These are phyloP conservation scores for Bovichtus variegatus DNA, from an alignment of 2,797 vertebrate species.

Conservation along the genomic window DNA sequence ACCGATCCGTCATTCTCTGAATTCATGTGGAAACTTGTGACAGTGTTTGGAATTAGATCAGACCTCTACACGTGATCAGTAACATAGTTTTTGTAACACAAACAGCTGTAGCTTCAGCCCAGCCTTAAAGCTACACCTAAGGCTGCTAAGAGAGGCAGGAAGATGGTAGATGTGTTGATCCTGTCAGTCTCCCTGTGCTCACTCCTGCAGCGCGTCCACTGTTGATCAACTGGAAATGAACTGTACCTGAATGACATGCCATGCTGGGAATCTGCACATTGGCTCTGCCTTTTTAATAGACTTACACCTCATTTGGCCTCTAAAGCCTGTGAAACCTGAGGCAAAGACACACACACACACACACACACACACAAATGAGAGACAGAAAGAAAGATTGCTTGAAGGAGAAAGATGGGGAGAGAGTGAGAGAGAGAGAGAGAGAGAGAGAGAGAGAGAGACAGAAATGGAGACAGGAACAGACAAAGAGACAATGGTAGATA, in stretches of 20 bases:
- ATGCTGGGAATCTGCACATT: conserved; percentile 82
- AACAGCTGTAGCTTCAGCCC: conserved; percentile 30
- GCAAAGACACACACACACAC: conserved; percentile 63
- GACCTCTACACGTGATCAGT: conserved; percentile 36
- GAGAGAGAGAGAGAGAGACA: conserved; percentile 20
- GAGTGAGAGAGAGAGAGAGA: too few relatives aligned
- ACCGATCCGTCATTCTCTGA: conserved; percentile 62
- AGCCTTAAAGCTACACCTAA: conserved; percentile 36
- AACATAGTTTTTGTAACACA: conserved; percentile 17
- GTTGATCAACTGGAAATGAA: conserved; percentile 86
- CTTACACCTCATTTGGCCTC: conserved; percentile 92
- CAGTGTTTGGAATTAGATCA: conserved; percentile 66
- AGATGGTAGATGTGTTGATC: conserved; percentile 30
- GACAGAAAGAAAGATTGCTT: conserved; percentile 26
- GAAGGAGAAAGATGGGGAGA: not conserved
- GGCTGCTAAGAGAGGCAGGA: conserved; percentile 19
- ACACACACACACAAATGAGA: conserved; percentile 3
- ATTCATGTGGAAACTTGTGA: conserved; percentile 72
- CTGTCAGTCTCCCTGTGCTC: conserved; percentile 54
- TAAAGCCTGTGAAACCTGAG: conserved; percentile 88
- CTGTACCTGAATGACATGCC: conserved; percentile 84
- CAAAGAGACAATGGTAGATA: conserved; percentile 66
- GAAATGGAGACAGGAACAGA: conserved; percentile 53
- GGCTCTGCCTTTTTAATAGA: conserved; percentile 88
- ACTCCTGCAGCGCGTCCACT: conserved; percentile 70